A percentile compares a stretch with the other conserved stretches of the same genome.
Conservation (phyloP, 1,140 invertebrate genomes). For the Apis cerana region DNA sequence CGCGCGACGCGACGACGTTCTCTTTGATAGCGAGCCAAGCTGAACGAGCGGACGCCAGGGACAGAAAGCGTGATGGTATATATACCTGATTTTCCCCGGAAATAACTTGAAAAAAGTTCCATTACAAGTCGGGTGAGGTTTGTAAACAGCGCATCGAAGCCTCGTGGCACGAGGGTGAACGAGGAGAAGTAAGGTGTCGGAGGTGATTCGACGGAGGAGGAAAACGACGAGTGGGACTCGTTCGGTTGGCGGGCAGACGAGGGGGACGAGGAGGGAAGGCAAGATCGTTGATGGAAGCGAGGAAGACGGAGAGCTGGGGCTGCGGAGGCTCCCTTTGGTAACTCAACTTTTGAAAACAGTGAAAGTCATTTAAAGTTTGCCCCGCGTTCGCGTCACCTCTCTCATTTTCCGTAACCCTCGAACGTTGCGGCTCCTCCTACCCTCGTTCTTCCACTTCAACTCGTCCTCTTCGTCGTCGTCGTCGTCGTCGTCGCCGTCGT, state of each 20-base stretch:
- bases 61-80: neutral
- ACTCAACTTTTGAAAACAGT: conserved; percentile 77
- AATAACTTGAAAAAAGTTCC: conserved; percentile 69
- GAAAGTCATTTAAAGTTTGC: conserved; percentile 78
- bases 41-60: neutral
- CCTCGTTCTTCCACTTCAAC: conserved; percentile 49
- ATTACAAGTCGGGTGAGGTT: conserved; percentile 68
- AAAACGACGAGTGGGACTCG: conserved; percentile 53
- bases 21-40: conserved; percentile 18
- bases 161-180: conserved; percentile 9
- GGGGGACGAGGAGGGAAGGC: neutral
- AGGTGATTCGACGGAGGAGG: conserved; percentile 59
- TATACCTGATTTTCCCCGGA: conserved; percentile 32
- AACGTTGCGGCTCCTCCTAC: conserved; percentile 45
- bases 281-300: conserved; percentile 19
- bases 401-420: conserved; percentile 66
- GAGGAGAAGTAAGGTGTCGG: conserved; percentile 51
- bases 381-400: conserved; percentile 66
- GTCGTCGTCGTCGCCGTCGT: neutral
- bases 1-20: neutral
- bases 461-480: neutral
- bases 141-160: conserved; percentile 69
- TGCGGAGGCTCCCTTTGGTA: conserved; percentile 68
- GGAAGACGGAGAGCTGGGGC: conserved; percentile 16
- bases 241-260: conserved; percentile 23